Evolutionary conservation across 2,113 vertebrate genomes (phyloP), one percentile per base, ranked within the genome.

Genomic region (Riparia riparia): DNA sequence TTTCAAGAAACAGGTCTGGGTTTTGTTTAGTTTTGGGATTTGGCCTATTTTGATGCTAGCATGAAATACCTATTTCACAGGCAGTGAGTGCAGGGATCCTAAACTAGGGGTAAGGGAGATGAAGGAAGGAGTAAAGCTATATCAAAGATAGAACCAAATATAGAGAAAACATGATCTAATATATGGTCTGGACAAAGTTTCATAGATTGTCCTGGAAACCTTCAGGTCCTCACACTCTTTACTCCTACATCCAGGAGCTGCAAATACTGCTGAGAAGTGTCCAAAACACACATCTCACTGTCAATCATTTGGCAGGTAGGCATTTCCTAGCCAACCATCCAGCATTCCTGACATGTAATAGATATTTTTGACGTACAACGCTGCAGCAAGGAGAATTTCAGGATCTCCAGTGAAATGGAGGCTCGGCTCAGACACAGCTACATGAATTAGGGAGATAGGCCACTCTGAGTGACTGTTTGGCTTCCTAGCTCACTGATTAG

Each of bases 401-500:
- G 60, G 5, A 14, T 57, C 17, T 32, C 10, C 63, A 28, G 21
- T 61, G 49, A 83, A 81, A 44, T 4, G 26, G 19, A 81, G 14
- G 4, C 45, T 45, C 0, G 1, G 5, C 7, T 66, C 6, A 14
- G 32, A 20, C 15, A 31, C 0, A 1, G 12, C 10, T 81, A 5
- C 5, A 2, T 22, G 17, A 58, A 54, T 60, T 83, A 65, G 20
- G n/a, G 37, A 86, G 32, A 13, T 0, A 47, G 32, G 11, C 24
- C 17, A 12, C 10, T 50, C 26, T 4, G 10, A 54, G 19, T 26
- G 47, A 32, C 22, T 74, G 1, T 10, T 21, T 3, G 44, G 39
- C 14, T 76, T 78, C n/a, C 42, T 77, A 49, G 61, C 10, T 22
- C 17, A 51, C 14, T 45, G 14, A 20, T 56, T 79, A 58, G 32